A percentile compares a stretch with the other conserved stretches of the same genome.
Evolutionary conservation across 37 sponge, comb jelly and placozoan species (phyloP).

Genomic region (Beroe ovata): DNA sequence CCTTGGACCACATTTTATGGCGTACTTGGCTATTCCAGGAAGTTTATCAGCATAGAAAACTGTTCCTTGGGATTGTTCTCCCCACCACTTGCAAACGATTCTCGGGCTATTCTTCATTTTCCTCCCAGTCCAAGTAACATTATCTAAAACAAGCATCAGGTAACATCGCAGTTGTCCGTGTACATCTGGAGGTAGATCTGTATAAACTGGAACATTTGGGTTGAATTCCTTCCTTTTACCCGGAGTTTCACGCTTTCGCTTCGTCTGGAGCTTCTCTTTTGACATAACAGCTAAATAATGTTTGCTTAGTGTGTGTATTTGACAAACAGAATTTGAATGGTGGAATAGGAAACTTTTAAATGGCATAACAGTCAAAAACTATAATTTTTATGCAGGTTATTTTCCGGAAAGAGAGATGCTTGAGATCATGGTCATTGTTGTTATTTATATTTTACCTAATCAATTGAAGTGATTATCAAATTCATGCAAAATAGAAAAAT

Average conservation of each 20-base stretch:
- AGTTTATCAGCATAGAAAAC: neutral
- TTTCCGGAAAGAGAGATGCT: no score
- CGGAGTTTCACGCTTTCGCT: neutral
- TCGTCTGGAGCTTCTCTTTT: neutral
- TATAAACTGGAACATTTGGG: constrained; percentile 34
- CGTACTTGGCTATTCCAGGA: constrained; percentile 26
- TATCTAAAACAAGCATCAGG: constrained; percentile 17
- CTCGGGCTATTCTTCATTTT: neutral
- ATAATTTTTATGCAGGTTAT: no score
- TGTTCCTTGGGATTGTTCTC: constrained; percentile 36
- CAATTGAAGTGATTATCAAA: no score
- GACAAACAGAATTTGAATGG: no score
- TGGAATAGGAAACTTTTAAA: no score
- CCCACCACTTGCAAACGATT: constrained; percentile 57
- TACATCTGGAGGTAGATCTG: constrained; percentile 58
- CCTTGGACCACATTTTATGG: constrained; percentile 54
- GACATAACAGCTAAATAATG: no score
- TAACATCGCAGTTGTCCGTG: constrained; percentile 53
- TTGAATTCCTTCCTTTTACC: neutral
- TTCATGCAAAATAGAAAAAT: no score
- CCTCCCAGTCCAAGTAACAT: constrained; percentile 35
- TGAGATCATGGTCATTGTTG: no score
- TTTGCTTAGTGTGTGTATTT: no score
- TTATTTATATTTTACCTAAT: no score
- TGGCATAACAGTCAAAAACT: no score